Evolutionary conservation across 1,140 invertebrate species (phyloP), one percentile per base, ranked within the genome.

Genomic region (Neodiprion virginianus): DNA sequence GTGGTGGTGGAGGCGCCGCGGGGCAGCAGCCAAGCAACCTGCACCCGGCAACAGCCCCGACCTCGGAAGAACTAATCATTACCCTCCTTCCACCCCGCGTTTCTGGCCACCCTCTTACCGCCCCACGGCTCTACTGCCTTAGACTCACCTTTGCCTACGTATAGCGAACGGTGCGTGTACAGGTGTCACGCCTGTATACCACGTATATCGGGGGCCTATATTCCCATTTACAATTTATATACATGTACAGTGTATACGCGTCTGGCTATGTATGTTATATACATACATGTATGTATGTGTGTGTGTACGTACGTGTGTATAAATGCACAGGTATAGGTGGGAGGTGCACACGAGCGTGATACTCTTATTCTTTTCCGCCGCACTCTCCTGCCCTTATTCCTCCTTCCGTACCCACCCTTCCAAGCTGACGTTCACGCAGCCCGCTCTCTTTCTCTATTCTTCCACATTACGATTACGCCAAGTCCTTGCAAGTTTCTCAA

Each of bases 21-120:
- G 79, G 74, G 76, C 76, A 73, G 75, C 71, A 79, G 75, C 80
- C 74, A 76, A 79, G 80, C 79, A 84, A 84, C 84, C 83, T 86
- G 83, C 83, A 85, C 84, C 84, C 84, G 83, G 84, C 85, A 86
- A 86, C 85, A 86, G 84, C 82, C 81, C 83, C 83, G 80, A 85
- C 83, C 82, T 84, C 83, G 82, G 79, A 85, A 81, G 81, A 82
- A 85, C 83, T 85, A 85, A 86, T 86, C 84, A 86, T 86, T 86
- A 86, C 83, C 84, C 84, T 85, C 82, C 83, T 85, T 84, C 85
- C 79, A 75, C 66, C 40, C 10, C 71, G 14, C 23, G 50, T 61
- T 73, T 14, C 69, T 47, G 65, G 17, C n/a, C 70, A 17, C 17
- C 40, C 5, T 48, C 68, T 66, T 65, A 47, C 65, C 9, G 2